Evolutionary conservation across 2,797 vertebrate species (phyloP), one percentile per base, ranked within the genome.

Genomic region (Chrosomus eos): DNA sequence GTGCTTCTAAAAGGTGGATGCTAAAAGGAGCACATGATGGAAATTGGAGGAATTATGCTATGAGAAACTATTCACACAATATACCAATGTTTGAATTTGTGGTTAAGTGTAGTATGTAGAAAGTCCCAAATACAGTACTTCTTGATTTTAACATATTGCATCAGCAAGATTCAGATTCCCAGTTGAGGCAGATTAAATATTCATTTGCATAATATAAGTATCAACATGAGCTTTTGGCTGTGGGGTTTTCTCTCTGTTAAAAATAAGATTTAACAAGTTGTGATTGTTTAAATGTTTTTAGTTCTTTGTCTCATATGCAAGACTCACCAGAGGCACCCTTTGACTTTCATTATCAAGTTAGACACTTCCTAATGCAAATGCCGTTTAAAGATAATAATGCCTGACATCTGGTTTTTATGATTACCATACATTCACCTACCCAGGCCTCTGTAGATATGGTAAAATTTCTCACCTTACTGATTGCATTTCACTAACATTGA

Each of bases 351-450:
- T 93, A 92, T 89, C 89, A 87, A 72, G 85, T 89, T 67, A 87
- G 88, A 83, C 87, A 85, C 82, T 45, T 90, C 83, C 84, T 84
- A 87, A 68, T 87, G 85, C 84, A 83, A 83, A 62, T 89, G 81
- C 88, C 90, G 90, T 91, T 90, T 84, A 76, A 80, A 83, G 78
- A 85, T 90, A 88, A 93, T 91, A 90, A 83, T 87, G 88, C 86
- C 79, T 93, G 85, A 91, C 90, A 91, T 90, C 89, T 82, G 85
- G 79, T 89, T 58, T 90, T 77, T 85, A 75, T 87, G 87, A 90
- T 90, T 86, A 83, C 87, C 89, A 92, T 89, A 81, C 91, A 94
- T 91, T 94, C 92, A 92, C 92, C 88, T 90, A 68, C 77, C 40
- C 51, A 55, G 36, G 86, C 83, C 87, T 88, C 88, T 87, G 83